These are phyloP conservation scores for Dolichoris vasculosae DNA, from an alignment of 1,140 invertebrate genomes.

Conservation along the genomic window DNA sequence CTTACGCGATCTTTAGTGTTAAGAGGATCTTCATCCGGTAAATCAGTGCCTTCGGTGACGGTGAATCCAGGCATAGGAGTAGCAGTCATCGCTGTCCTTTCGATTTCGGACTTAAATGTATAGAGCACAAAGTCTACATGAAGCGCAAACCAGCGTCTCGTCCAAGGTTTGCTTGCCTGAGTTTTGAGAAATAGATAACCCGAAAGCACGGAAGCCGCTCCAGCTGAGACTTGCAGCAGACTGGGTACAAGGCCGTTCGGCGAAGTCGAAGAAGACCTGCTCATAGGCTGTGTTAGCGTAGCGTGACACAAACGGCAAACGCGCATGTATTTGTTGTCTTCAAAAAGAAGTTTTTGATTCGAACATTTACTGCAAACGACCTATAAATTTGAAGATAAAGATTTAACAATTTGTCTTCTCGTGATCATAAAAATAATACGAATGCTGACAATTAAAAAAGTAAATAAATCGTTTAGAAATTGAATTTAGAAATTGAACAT, in stretches of 20 bases:
- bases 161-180: slow-evolving; percentile 77
- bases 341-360: slow-evolving; percentile 79
- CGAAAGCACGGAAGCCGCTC: slow-evolving; percentile 75
- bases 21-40: slow-evolving; percentile 69
- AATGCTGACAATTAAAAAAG: no score
- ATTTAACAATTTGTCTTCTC: background rate
- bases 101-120: slow-evolving; percentile 77
- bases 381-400: slow-evolving; percentile 64
- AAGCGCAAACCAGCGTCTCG: slow-evolving; percentile 78
- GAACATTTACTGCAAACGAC: slow-evolving; percentile 84
- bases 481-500: no score
- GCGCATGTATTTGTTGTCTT: slow-evolving; percentile 77
- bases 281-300: slow-evolving; percentile 68
- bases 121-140: slow-evolving; percentile 81
- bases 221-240: slow-evolving; percentile 76
- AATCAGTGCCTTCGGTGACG: slow-evolving; percentile 68
- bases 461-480: no score
- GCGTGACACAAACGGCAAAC: slow-evolving; percentile 71
- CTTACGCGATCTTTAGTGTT: slow-evolving; percentile 71
- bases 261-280: slow-evolving; percentile 67
- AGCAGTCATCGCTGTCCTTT: slow-evolving; percentile 77
- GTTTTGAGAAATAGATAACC: slow-evolving; percentile 78
- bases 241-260: slow-evolving; percentile 68
- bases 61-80: slow-evolving; percentile 79
- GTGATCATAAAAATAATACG: background rate